These are phyloP conservation scores for Pseudachorutes palmiensis DNA, from an alignment of 1,140 invertebrate genomes.

Conservation along the genomic window DNA sequence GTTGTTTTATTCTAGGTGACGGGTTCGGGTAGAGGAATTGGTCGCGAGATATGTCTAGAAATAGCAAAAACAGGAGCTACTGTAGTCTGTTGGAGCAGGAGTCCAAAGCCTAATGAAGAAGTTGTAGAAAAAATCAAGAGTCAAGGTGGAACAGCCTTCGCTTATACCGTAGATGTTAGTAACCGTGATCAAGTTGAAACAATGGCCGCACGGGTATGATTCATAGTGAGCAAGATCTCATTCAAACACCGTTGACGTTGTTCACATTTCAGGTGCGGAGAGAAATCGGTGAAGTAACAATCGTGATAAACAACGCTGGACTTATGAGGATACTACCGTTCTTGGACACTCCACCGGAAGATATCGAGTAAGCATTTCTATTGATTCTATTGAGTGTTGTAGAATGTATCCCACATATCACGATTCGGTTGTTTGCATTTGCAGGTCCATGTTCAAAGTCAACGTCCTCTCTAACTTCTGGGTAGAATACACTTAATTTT, in stretches of 20 bases:
- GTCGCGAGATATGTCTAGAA: slow-evolving; percentile 28
- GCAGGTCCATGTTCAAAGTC: slow-evolving; percentile 32
- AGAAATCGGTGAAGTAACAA: slow-evolving; percentile 36
- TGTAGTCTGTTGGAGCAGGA: slow-evolving; percentile 36
- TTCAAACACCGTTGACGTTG: slow-evolving; percentile 1
- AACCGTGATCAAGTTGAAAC: slow-evolving; percentile 30
- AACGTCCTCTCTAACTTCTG: slow-evolving; percentile 37
- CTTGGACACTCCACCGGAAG: slow-evolving; percentile 23
- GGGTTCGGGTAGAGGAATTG: slow-evolving; percentile 26
- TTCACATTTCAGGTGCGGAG: slow-evolving; percentile 23
- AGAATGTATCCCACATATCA: too few species aligned
- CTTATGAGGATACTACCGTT: slow-evolving; percentile 30
- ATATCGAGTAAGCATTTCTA: too few species aligned
- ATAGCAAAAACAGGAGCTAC: slow-evolving; percentile 18
- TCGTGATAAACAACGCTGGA: slow-evolving; percentile 38
- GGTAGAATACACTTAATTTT: too few species aligned
- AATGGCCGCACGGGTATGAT: slow-evolving; percentile 22
- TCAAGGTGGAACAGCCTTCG: slow-evolving; percentile 27
- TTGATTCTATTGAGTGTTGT: too few species aligned
- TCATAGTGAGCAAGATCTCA: background rate
- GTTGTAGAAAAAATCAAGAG: slow-evolving; percentile 25
- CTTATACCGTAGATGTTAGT: slow-evolving; percentile 36
- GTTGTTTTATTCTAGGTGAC: slow-evolving; percentile 14
- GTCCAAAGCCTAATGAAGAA: slow-evolving; percentile 30
- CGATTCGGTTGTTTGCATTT: too few species aligned